These are phyloP conservation scores for Ceratoteleas bidentatus DNA, from an alignment of 1,140 invertebrate genomes.

Conservation along the genomic window DNA sequence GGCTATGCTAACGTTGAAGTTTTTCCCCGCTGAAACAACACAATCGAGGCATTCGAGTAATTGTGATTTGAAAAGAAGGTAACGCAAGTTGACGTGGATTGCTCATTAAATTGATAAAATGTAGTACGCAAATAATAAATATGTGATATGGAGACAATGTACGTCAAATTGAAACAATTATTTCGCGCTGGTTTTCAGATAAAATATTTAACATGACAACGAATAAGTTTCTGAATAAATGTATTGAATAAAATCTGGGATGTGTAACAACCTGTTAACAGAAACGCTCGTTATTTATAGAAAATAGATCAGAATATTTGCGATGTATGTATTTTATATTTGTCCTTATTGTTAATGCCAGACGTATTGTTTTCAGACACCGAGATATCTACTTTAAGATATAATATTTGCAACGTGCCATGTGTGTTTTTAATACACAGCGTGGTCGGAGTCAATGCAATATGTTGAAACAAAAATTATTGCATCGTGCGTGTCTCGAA, in stretches of 20 bases:
- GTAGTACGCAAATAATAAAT: constrained; percentile 1
- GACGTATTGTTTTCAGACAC: too few relatives aligned
- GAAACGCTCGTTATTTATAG: constrained; percentile 39
- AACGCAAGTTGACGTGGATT: constrained; percentile 1
- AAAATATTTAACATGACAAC: constrained; percentile 35
- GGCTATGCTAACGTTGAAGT: too few relatives aligned
- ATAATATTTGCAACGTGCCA: too few relatives aligned
- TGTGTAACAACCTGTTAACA: constrained; percentile 21
- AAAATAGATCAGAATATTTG: constrained; percentile 31
- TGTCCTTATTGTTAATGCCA: constrained; percentile 31
- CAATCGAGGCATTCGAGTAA: not conserved
- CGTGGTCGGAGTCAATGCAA: not conserved
- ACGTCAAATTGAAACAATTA: constrained; percentile 20
- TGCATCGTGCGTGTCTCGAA: too few relatives aligned
- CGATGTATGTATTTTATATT: constrained; percentile 31
- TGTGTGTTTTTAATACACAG: constrained; percentile 3
- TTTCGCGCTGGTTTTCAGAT: constrained; percentile 12
- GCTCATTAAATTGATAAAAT: not conserved
- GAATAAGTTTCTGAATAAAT: constrained; percentile 38
- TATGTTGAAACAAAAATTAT: too few relatives aligned
- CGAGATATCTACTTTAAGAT: too few relatives aligned
- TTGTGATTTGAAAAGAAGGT: constrained; percentile 3
- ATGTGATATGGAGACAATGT: constrained; percentile 2
- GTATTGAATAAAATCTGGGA: constrained; percentile 30
- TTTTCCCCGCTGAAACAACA: too few relatives aligned